Percentiles rank a stretch among this genome's conserved stretches.
Evolutionary conservation across 2,888 invertebrate genomes (phyloP).

Genomic region (Heliconius aoede): DNA sequence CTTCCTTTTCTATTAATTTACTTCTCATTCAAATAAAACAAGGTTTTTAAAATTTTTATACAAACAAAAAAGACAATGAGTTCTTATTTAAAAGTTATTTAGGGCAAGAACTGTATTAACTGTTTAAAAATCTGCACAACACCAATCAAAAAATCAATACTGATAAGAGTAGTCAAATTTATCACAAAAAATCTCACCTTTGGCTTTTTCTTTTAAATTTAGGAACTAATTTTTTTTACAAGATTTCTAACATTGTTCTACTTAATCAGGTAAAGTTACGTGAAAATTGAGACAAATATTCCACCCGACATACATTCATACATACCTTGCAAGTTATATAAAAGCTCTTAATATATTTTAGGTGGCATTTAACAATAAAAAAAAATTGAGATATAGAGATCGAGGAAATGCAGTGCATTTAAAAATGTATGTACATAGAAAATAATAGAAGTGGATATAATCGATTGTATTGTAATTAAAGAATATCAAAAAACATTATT

Average conservation of each 20-base stretch:
- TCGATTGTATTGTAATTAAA: background rate
- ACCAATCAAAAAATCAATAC: slow-evolving; percentile 56
- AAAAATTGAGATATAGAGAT: background rate
- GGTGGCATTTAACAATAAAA: slow-evolving; percentile 14
- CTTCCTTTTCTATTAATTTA: too few species aligned
- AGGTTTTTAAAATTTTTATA: background rate
- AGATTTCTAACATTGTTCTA: background rate
- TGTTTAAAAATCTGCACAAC: slow-evolving; percentile 19
- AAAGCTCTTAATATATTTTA: too few species aligned
- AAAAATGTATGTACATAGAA: background rate
- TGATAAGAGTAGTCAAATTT: slow-evolving; percentile 52
- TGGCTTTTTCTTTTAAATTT: slow-evolving; percentile 17
- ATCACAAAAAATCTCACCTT: slow-evolving; percentile 43
- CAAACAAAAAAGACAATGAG: background rate
- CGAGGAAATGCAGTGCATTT: background rate
- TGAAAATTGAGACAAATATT: slow-evolving; percentile 14
- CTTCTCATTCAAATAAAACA: background rate
- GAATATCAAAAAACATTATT: background rate
- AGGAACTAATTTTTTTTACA: slow-evolving; percentile 4
- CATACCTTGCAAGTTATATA: too few species aligned
- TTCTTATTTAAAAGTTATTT: background rate
- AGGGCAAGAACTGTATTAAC: background rate
- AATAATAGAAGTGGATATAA: background rate
- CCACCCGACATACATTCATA: too few species aligned
- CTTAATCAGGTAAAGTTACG: slow-evolving; percentile 11